Evolutionary conservation across 2,797 vertebrate genomes (phyloP), one percentile per base, ranked within the genome.

Genomic region (Coilia nasus): DNA sequence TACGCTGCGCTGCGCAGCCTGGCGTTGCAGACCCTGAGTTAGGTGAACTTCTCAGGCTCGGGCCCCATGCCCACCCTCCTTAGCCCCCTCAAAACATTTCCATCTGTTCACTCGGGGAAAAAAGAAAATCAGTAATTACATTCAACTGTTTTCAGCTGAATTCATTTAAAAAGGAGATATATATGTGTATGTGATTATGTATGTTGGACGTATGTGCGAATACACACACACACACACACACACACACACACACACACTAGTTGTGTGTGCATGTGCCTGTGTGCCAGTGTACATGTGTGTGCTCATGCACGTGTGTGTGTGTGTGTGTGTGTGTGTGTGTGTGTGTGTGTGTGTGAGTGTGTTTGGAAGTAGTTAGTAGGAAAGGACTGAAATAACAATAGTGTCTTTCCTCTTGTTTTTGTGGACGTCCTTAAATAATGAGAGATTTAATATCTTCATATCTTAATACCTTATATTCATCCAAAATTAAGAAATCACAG

Each of bases 1-100:
- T 82, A 83, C 59, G 50, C 35, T 41, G 35, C 14, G 59, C 80
- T 83, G 46, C 71, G 44, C 59, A 78, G 47, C 54, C 28, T 44
- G 23, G 71, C 82, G 56, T 82, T 60, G 28, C 78, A 41, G 31
- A 88, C 57, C 82, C 21, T 78, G 56, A 54, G 81, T 87, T 87
- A 71, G 64, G 46, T 89, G 57, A 71, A 85, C 35, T 83, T 85
- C 83, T 86, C 46, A 85, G 82, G 12, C 35, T 31, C 46, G 82
- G 80, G 87, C 88, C 86, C 89, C 89, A 87, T 91, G 92, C 87
- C 90, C 91, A 88, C 92, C 35, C 91, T 85, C 90, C 91, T 92
- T 87, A 93, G 91, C 89, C 84, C 87, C 91, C 59, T 88, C 75
- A 83, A 78, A 86, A 86, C 60, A 83, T 86, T 85, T 83, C 83